Percentiles rank a stretch among this genome's conserved stretches.
phyloP scores from a whole-genome alignment of 1,140 invertebrate genomes.

The Lepidotrigona ventralis region DNA sequence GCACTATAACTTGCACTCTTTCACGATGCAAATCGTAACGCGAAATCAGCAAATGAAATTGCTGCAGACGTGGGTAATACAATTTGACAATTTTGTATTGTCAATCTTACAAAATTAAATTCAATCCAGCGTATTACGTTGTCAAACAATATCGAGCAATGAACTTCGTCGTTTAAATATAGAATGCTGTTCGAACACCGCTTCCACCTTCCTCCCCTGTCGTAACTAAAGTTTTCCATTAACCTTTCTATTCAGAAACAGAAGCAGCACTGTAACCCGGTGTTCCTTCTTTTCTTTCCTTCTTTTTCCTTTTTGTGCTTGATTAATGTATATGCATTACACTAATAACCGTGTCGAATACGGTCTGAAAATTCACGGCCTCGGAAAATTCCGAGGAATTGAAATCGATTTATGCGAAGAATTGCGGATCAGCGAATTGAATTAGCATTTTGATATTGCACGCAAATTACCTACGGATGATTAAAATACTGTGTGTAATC shows the following conservation, averaged over 20 bases:
- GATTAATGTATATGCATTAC: background rate
- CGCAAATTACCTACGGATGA: slow-evolving; percentile 25
- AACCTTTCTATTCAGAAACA: background rate
- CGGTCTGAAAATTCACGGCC: background rate
- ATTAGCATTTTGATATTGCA: slow-evolving; percentile 30
- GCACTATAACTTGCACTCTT: too few relatives aligned
- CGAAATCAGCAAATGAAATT: too few relatives aligned
- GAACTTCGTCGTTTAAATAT: background rate
- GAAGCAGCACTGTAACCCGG: background rate
- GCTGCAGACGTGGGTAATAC: too few relatives aligned
- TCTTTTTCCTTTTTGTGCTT: background rate
- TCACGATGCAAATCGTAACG: too few relatives aligned
- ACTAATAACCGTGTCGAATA: background rate
- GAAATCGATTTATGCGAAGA: slow-evolving; percentile 4
- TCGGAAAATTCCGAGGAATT: too few relatives aligned
- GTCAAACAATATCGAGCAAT: background rate
- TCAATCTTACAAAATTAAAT: too few relatives aligned
- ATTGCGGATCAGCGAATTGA: slow-evolving; percentile 5
- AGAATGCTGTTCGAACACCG: background rate
- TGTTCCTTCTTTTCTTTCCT: background rate
- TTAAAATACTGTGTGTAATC: slow-evolving; percentile 33
- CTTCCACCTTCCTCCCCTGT: background rate
- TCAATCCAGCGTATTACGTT: too few relatives aligned
- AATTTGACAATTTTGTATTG: too few relatives aligned
- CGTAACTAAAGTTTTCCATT: background rate